Base-by-base conservation (phyloP, 2,113 vertebrate genomes). In the Calypte anna region DNA sequence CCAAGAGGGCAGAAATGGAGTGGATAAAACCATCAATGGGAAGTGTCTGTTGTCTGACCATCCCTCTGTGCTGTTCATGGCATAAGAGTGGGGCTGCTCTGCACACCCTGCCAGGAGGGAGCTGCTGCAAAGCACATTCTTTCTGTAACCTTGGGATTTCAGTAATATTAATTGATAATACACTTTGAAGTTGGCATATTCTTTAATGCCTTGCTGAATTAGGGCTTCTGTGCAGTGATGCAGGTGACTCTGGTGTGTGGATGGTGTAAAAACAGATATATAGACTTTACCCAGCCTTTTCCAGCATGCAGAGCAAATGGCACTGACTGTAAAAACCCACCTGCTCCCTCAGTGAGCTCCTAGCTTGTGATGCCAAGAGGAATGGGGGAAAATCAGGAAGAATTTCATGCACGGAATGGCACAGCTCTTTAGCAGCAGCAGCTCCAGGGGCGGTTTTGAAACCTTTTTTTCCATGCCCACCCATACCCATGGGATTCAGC, bases 311-410 rank as follows among this genome's bases (percentile, higher is more conserved):
- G 15, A 82, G 12, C 13, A 80, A 63, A 67, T 2, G 4, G 27
- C 28, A 18, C 33, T 30, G 53, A 7, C 59, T 55, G 33, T 33
- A 76, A 46, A 80, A 76, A 23, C 6, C 8, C 19, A 12, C 20
- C 17, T 6, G 1, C 7, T 40, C n/a, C 58, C 3, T 69, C 44
- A 23, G 12, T 1, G 2, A 61, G 12, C 15, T 50, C 3, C 0
- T 15, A 3, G 4, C 17, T 61, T 14, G 3, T 10, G 27, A 9
- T 40, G 21, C 28, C 40, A 61, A 59, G 40, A 46, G 12, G 8
- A 68, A n/a, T 3, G 11, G 28, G 77, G 46, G 31, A 33, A 33
- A 61, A 43, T 12, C 2, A 1, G 36, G 28, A 33, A 73, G 24
- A n/a, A 58, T 55, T 24, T 31, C 21, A 36, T 3, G 19, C 8